Percentiles rank a stretch among this genome's conserved stretches.
These are phyloP conservation scores for Plagiodera versicolora DNA, from an alignment of 2,888 invertebrate species.

Conservation along the genomic window DNA sequence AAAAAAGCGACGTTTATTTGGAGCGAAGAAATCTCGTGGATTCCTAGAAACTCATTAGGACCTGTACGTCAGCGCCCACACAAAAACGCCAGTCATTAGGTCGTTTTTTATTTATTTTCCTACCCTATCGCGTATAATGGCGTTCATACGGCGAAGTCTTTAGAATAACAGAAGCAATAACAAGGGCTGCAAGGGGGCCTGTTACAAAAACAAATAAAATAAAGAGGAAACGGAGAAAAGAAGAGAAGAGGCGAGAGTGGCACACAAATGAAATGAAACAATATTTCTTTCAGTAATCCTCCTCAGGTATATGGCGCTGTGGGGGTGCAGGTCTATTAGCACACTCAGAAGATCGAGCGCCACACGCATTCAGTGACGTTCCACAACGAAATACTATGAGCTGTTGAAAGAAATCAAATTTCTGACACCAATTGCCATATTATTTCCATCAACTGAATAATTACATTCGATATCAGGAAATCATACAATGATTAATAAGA, in stretches of 20 bases:
- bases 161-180: conserved; percentile 31
- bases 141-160: conserved; percentile 20
- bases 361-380: conserved; percentile 29
- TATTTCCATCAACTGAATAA: no score
- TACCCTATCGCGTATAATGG: conserved; percentile 21
- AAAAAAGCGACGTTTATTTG: conserved; percentile 1
- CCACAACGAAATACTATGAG: neutral
- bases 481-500: no score
- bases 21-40: conserved; percentile 3
- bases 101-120: conserved; percentile 14
- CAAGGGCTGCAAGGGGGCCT: conserved; percentile 29
- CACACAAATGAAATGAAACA: conserved; percentile 42
- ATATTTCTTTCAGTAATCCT: conserved; percentile 43
- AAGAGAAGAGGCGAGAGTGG: conserved; percentile 28
- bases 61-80: neutral
- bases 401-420: no score
- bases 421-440: no score
- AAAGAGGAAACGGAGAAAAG: conserved; percentile 24
- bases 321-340: conserved; percentile 42
- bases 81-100: conserved; percentile 10
- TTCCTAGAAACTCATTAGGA: conserved; percentile 13
- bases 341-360: conserved; percentile 41
- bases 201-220: conserved; percentile 34
- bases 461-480: no score
- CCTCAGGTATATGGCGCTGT: conserved; percentile 36